Evolutionary conservation across 2,888 invertebrate genomes (phyloP).

Genomic region (Disparrhopalites patrizii): DNA sequence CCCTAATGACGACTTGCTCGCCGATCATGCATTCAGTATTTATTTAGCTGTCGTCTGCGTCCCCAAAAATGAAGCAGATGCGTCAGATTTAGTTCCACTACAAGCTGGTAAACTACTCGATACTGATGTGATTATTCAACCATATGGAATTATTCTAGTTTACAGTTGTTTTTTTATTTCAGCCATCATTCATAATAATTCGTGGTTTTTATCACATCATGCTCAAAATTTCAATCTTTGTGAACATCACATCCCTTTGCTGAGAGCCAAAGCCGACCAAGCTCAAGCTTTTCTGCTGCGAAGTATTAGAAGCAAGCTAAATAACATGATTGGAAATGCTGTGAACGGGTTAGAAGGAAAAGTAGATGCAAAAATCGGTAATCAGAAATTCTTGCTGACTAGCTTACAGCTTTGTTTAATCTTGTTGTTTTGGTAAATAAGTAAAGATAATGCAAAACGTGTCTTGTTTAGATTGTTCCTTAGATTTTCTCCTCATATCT

Average conservation of each 20-base stretch:
- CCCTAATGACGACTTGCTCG: slow-evolving; percentile 34
- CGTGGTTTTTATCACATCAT: slow-evolving; percentile 77
- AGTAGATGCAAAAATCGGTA: slow-evolving; percentile 24
- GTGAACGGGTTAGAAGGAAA: slow-evolving; percentile 38
- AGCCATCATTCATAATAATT: slow-evolving; percentile 88
- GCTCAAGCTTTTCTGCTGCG: slow-evolving; percentile 41
- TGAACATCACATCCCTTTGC: slow-evolving; percentile 38
- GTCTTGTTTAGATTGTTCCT: slow-evolving; percentile 24
- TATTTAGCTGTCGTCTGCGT: slow-evolving; percentile 42
- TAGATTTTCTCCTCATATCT: slow-evolving; percentile 36
- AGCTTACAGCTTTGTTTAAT: no score
- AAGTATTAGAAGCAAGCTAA: slow-evolving; percentile 40
- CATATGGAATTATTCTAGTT: not conserved
- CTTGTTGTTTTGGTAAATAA: not conserved
- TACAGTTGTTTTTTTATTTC: slow-evolving; percentile 47
- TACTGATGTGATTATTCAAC: not conserved
- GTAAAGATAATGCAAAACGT: not conserved
- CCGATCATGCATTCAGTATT: slow-evolving; percentile 33
- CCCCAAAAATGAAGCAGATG: slow-evolving; percentile 44
- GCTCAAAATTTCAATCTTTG: slow-evolving; percentile 37
- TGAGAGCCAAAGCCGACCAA: slow-evolving; percentile 40
- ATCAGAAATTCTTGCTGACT: not conserved
- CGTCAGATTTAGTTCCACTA: slow-evolving; percentile 36
- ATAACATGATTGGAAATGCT: slow-evolving; percentile 39
- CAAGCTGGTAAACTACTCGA: slow-evolving; percentile 33